Percentiles rank a stretch among this genome's conserved stretches.
These are phyloP conservation scores for Potorous gilbertii DNA, from an alignment of 2,797 vertebrate genomes.

Conservation along the genomic window DNA sequence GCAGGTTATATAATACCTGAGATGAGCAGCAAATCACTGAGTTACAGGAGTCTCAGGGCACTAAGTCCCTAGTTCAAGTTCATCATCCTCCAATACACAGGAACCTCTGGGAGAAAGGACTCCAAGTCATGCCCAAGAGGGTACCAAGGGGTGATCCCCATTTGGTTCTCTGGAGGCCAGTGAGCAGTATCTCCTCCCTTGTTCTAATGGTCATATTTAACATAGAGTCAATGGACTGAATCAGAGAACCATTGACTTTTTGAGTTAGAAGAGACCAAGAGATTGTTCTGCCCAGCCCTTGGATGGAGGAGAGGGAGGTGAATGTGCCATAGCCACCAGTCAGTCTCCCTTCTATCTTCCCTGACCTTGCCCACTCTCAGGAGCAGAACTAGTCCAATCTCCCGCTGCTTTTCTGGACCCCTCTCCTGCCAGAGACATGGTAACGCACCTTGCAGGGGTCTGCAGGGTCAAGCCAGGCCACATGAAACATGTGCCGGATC, in stretches of 20 bases:
- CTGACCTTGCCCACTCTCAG: background rate
- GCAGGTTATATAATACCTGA: background rate
- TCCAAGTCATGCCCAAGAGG: background rate
- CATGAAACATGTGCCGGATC: slow-evolving; percentile 94
- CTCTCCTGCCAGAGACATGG: rapidly evolving
- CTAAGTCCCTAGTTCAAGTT: background rate
- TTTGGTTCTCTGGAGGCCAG: background rate
- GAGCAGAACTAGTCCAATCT: rapidly evolving
- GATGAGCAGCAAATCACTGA: background rate
- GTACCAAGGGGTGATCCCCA: background rate
- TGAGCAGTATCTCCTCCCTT: background rate
- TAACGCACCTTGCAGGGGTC: slow-evolving; percentile 92
- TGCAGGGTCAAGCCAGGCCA: slow-evolving; percentile 93
- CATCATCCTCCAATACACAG: background rate
- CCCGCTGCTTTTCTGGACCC: rapidly evolving
- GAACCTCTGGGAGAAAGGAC: background rate
- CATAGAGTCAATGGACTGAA: background rate
- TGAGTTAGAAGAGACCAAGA: background rate
- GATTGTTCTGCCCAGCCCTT: background rate
- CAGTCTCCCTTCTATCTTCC: background rate
- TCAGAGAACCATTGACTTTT: background rate
- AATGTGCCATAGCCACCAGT: background rate
- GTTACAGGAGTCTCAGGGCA: background rate
- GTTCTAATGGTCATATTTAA: background rate
- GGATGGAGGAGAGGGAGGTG: background rate